Evolutionary conservation across 23 tunicate species (phyloP), one percentile per base, ranked within the genome.

Genomic region (Halocynthia aurantium): DNA sequence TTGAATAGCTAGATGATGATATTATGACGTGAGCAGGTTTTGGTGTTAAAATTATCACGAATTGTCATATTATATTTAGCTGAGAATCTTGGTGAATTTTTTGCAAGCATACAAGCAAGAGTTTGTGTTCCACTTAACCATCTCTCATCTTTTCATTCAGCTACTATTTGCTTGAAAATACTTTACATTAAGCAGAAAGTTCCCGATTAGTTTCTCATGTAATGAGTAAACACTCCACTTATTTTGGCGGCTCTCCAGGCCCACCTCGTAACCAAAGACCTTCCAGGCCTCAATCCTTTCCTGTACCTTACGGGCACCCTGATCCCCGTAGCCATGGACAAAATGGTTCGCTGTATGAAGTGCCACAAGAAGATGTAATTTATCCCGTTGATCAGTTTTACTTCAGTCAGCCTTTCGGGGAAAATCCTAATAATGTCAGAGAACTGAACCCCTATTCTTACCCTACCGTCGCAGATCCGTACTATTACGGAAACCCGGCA

Each of bases 211-310:
- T 31, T 31, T 31, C 44, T 51, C 19, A 53, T 74, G 93, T 87
- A 70, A 87, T 87, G 93, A 87, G 83, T 77, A 69, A 62, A 52
- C 86, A 82, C 18, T 68, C 85, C 49, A 50, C 82, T 0, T 82
- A 53, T 71, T 87, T 82, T 82, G 93, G 86, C 52, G 85, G 93
- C 72, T 87, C 85, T 52, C 93, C 93, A 61, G 93, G 93, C 20
- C 93, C 93, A 57, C 83, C 86, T 52, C 81, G 13, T 22, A 58
- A 85, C 51, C 51, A 57, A 65, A 65, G 64, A 20, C 57, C 12
- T 10, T 54, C 56, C 10, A 54, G 10, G 68, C 68, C 22, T 74
- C 56, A 20, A 51, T n/a, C 72, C 31, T 44, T 20, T 12, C 62
- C 78, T 15, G 50, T 54, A 8, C 22, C 57, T 7, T 74, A 74